Base-by-base conservation (phyloP, 1,140 invertebrate species). In the Pseudomyrmex concolor region DNA sequence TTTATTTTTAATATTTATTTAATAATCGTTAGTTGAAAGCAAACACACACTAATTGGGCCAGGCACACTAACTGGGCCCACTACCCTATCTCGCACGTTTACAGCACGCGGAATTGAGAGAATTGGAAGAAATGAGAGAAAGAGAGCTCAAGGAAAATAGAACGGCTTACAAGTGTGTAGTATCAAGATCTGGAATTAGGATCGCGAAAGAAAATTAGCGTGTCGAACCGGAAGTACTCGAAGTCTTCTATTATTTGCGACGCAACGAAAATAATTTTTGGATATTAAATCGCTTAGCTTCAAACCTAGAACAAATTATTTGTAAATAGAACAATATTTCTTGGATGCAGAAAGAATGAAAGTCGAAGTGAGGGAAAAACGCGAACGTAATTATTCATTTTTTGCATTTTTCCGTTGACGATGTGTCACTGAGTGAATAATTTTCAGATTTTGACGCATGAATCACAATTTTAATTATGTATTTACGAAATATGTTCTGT, bases 31-130 rank as follows among this genome's bases (percentile, higher is more conserved):
- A n/a, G n/a, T n/a, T n/a, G n/a, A n/a, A n/a, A n/a, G n/a, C n/a
- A n/a, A n/a, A n/a, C n/a, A n/a, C n/a, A n/a, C n/a, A n/a, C n/a
- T n/a, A n/a, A n/a, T n/a, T n/a, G n/a, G n/a, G n/a, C n/a, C n/a
- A n/a, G n/a, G n/a, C n/a, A n/a, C n/a, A n/a, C n/a, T n/a, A n/a
- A n/a, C n/a, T n/a, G n/a, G n/a, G n/a, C n/a, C n/a, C n/a, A n/a
- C n/a, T n/a, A n/a, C n/a, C n/a, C n/a, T 78, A 78, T 70, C 25
- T 54, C 15, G 60, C n/a, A 48, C 48, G 25, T 82, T 82, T 74
- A 82, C 48, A 13, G 25, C 22, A 43, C 73, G 73, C 64, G 50
- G 22, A 77, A 67, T 63, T 10, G 17, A 5, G 22, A n/a, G 62
- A 67, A 77, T 77, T 9, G 62, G 43, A 59, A 50, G n/a, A 71